These are phyloP conservation scores for Cheilosia scutellata DNA, from an alignment of 2,888 invertebrate genomes.

Conservation along the genomic window DNA sequence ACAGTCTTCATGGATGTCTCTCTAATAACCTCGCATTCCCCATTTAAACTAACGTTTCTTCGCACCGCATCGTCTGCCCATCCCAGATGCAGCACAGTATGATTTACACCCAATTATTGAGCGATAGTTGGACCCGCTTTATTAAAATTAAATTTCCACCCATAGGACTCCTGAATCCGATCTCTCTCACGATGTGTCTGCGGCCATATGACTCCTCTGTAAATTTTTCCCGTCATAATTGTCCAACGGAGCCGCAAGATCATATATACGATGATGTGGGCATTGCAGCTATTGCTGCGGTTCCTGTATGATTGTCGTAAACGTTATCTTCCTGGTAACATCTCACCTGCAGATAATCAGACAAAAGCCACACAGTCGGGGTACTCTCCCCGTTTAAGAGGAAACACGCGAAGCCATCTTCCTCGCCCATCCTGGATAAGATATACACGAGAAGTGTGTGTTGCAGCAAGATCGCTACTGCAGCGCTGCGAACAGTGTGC, in stretches of 20 bases:
- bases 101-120: conserved; percentile 73
- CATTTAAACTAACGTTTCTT: not conserved
- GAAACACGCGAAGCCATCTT: conserved; percentile 17
- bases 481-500: conserved; percentile 42
- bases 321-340: conserved; percentile 72
- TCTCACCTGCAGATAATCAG: conserved; percentile 73
- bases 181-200: not conserved
- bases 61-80: conserved; percentile 17
- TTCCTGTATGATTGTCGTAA: conserved; percentile 63
- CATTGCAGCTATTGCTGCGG: conserved; percentile 45
- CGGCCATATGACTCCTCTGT: conserved; percentile 22
- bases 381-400: conserved; percentile 31
- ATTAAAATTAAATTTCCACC: conserved; percentile 58
- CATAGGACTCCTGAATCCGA: conserved; percentile 5
- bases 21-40: too few species aligned
- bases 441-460: conserved; percentile 54
- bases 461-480: conserved; percentile 55
- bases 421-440: conserved; percentile 40
- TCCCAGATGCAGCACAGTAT: conserved; percentile 29
- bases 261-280: conserved; percentile 55
- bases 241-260: conserved; percentile 59
- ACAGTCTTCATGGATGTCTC: too few species aligned
- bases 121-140: conserved; percentile 55
- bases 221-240: conserved; percentile 64
- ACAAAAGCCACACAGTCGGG: conserved; percentile 65